Percentiles rank a stretch among this genome's conserved stretches.
Conservation (phyloP, 2,113 vertebrate species). For the Prietella phreatophila region DNA sequence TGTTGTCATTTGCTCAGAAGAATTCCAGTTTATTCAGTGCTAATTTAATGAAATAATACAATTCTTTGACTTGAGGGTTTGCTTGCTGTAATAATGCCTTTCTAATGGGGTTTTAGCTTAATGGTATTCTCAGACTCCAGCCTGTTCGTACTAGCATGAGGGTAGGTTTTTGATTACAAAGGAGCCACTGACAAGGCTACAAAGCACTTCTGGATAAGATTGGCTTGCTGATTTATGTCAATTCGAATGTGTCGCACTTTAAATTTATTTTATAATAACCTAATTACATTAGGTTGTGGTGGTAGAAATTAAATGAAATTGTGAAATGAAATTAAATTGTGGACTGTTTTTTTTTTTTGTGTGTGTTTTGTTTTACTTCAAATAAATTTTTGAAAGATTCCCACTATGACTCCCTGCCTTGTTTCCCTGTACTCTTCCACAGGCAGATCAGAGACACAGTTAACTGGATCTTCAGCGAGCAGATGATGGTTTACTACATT, state of each 20-base stretch:
- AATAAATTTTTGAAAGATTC: neutral
- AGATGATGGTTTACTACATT: conserved; percentile 95
- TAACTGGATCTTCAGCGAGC: conserved; percentile 95
- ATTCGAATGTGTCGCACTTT: neutral
- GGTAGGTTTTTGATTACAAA: neutral
- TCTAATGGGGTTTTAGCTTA: neutral
- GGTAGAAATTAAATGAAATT: neutral
- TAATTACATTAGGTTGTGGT: neutral
- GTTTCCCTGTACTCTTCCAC: conserved; percentile 30
- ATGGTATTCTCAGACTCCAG: neutral
- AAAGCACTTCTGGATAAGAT: neutral
- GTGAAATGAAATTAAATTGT: neutral
- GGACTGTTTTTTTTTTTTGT: neutral
- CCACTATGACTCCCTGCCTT: neutral
- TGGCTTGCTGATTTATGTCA: neutral
- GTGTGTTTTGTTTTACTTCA: neutral
- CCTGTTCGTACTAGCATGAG: neutral
- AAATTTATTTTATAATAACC: neutral
- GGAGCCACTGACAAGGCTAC: neutral
- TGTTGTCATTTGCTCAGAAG: neutral
- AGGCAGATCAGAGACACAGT: conserved; percentile 98
- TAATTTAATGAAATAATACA: neutral
- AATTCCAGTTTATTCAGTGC: neutral
- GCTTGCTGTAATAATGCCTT: neutral
- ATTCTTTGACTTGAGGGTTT: neutral